Evolutionary conservation across 1,140 invertebrate species (phyloP), one percentile per base, ranked within the genome.

Genomic region (Psilanteris sp.): DNA sequence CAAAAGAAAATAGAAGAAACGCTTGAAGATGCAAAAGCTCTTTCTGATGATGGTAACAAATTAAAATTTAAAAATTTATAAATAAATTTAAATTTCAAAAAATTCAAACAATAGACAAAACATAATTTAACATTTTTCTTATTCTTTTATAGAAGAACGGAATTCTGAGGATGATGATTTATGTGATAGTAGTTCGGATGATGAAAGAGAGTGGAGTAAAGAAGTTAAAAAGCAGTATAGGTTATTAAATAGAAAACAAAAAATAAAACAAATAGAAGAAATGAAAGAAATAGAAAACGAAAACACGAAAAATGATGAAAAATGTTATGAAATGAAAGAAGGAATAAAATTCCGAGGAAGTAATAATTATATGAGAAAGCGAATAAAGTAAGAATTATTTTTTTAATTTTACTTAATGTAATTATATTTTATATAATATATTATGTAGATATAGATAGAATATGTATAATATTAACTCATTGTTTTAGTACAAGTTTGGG

Each of bases 191-290:
- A 83, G 82, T 50, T 83, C 94, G 0, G 95, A 96, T 77, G 95
- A 96, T 86, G 93, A 96, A 18, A 91, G 91, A 72, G 89, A 91
- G 13, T 96, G 93, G 92, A 90, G 91, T 0, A 92, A 93, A 78
- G 94, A 96, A 89, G 90, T 96, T 16, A 94, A 94, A 79, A 93
- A 93, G 79, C 91, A 95, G 74, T 93, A 94, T 79, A 85, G 83
- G 37, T 73, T 90, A 61, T 79, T 92, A 5, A 87, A 89, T 16
- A 83, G 83, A 54, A 91, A 89, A 62, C 81, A 87, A 48, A 84
- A 77, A 74, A 54, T 77, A 55, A 87, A 87, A 55, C 85, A 90
- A 76, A 81, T 81, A 74, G 85, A 82, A 82, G 87, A 81, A 82
- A 80, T 90, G 57, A 80, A 85, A 36, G 71, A 82, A 68, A 76